Base-by-base conservation (phyloP, 2,888 invertebrate genomes). In the Hemaris fuciformis region DNA sequence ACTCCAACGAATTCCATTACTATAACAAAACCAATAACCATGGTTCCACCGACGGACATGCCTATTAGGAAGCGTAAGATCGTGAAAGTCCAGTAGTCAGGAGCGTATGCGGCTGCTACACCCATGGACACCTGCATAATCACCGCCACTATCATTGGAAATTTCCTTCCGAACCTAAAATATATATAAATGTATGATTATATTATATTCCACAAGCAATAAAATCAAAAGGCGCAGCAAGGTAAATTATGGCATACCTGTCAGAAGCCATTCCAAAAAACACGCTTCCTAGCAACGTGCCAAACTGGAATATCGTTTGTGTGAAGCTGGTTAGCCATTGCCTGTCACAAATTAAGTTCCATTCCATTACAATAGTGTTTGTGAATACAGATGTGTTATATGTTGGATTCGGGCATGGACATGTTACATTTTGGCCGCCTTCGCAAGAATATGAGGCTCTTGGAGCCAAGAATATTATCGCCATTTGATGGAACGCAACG, bases 31-130 rank as follows among this genome's bases (percentile, higher is more conserved):
- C 89, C 87, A 10, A 77, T 84, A 38, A 96, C 95, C 96, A 97
- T 97, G 0, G 96, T 96, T 15, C 97, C 97, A 56, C 97, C 97
- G 0, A 96, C 96, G 0, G 96, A 95, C 69, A 95, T 85, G 2
- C 96, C 97, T 7, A 95, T 93, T 8, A 96, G 75, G 75, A 97
- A 95, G 65, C 97, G 76, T 59, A 96, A 85, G 0, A 95, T 69
- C 15, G 96, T 93, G 75, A 97, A 96, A 1, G 82, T 72, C 92
- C 91, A 91, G 64, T 75, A 93, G 58, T 94, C 94, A 0, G 96
- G 95, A 0, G 95, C 93, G 62, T 94, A 91, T 0, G 96, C 95
- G 3, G 96, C 95, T 0, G 90, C 89, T 20, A 95, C 90, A 27
- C 97, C 97, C 60, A 94, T 93, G 10, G 93, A 72, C 13, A 96